Evolutionary conservation across 2,888 invertebrate species (phyloP), one percentile per base, ranked within the genome.

Genomic region (Petrolisthes manimaculis): DNA sequence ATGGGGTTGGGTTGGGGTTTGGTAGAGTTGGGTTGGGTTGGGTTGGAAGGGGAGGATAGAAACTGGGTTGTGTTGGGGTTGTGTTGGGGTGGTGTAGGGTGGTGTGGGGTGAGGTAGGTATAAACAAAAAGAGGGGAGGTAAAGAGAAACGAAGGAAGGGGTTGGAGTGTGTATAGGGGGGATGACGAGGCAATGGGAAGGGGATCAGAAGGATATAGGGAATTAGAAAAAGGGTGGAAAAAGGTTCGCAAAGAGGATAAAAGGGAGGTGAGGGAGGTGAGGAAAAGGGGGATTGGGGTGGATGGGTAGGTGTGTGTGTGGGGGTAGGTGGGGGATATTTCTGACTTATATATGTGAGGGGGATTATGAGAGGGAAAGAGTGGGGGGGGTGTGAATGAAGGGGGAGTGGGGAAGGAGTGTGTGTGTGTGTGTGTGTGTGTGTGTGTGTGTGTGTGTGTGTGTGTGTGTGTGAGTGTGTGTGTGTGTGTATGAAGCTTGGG

Each of bases 341-440:
- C 67, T 24, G 56, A 21, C 4, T 61, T n/a, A 5, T n/a, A n/a
- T n/a, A 24, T 9, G 61, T 21, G 61, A 81, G 37, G 24, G 14
- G 51, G 77, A 77, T 8, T 37, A 14, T 6, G 77, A 77, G 81
- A 81, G 61, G 61, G 81, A 61, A 21, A 56, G 61, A 61, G 24
- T n/a, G 80, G 21, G 55, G 51, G 24, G 51, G 81, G 37, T 21
- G 37, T 77, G 77, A 77, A 24, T 5, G 12, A 12, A 77, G 6
- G 14, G 8, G 21, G 77, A 14, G 14, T 9, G 61, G 61, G 6
- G 14, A 61, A 61, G 61, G 14, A 6, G 14, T 61, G 61, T 61
- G 14, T 61, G 61, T n/a, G n/a, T n/a, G n/a, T n/a, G n/a, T n/a
- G n/a, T n/a, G n/a, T n/a, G n/a, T n/a, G n/a, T n/a, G n/a, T n/a